A percentile compares a stretch with the other conserved stretches of the same genome.
phyloP scores from a whole-genome alignment of 2,888 invertebrate genomes.

The Macaria liturata region DNA sequence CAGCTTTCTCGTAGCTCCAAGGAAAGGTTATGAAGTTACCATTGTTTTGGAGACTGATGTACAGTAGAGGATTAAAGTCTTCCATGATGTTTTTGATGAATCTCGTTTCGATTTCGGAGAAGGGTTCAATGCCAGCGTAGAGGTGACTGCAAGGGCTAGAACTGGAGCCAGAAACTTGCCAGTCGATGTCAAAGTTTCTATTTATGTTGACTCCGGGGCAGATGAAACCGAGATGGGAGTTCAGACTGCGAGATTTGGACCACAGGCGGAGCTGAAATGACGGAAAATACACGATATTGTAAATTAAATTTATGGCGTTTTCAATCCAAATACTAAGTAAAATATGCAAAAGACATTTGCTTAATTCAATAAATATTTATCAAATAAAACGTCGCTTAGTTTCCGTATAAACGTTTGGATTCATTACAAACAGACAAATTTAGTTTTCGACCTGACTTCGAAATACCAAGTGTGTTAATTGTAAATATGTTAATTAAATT shows the following conservation, averaged over 20 bases:
- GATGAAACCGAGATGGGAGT: constrained; percentile 50
- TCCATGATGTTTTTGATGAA: constrained; percentile 82
- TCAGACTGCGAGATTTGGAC: constrained; percentile 85
- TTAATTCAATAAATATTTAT: no score
- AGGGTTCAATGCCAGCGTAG: constrained; percentile 84
- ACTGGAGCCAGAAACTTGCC: constrained; percentile 85
- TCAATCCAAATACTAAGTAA: no score
- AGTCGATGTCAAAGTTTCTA: constrained; percentile 88
- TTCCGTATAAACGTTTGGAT: no score
- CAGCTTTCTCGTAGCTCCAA: constrained; percentile 84
- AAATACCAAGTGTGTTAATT: no score
- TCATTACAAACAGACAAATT: no score
- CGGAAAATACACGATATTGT: no score
- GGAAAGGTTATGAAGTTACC: constrained; percentile 87
- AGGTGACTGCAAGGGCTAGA: constrained; percentile 84
- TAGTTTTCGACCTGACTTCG: no score
- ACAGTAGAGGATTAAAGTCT: constrained; percentile 78
- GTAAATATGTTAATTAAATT: no score
- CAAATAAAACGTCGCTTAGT: no score
- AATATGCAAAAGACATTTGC: no score
- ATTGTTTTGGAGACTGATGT: constrained; percentile 90
- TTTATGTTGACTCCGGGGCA: constrained; percentile 90
- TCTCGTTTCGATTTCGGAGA: constrained; percentile 86
- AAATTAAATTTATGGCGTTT: no score
- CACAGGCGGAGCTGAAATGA: constrained; percentile 84